A percentile compares a stretch with the other conserved stretches of the same genome.
Conservation (phyloP, 2,113 vertebrate species). For the Varanus salvator region DNA sequence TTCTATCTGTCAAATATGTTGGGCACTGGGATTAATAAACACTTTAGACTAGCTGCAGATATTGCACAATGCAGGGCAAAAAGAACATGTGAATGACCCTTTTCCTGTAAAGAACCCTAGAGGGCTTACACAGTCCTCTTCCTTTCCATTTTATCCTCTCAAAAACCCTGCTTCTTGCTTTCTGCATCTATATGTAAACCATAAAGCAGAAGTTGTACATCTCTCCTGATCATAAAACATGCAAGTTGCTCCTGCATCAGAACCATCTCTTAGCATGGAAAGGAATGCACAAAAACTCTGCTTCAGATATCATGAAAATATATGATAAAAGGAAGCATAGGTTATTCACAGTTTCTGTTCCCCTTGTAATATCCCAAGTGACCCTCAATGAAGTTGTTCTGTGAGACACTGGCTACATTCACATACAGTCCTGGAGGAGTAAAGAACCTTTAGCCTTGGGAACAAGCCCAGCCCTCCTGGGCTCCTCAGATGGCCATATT, state of each 20-base stretch:
- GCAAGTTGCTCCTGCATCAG: neutral
- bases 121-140: no score
- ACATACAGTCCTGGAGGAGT: neutral
- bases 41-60: neutral
- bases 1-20: no score
- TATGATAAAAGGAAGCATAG: neutral
- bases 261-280: neutral
- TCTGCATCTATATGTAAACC: neutral
- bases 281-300: neutral
- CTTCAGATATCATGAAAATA: neutral
- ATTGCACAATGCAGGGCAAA: neutral
- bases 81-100: neutral
- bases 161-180: neutral
- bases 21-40: neutral
- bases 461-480: no score
- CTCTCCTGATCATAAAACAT: neutral
- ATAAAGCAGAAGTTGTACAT: neutral
- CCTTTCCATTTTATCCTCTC: no score
- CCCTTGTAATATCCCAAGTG: neutral
- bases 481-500: no score
- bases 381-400: neutral
- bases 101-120: no score
- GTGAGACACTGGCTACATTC: neutral
- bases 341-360: neutral
- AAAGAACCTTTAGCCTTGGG: no score